phyloP scores from a whole-genome alignment of 64 coral and sea anemone species.

The Dendrophyllia cribrosa region DNA sequence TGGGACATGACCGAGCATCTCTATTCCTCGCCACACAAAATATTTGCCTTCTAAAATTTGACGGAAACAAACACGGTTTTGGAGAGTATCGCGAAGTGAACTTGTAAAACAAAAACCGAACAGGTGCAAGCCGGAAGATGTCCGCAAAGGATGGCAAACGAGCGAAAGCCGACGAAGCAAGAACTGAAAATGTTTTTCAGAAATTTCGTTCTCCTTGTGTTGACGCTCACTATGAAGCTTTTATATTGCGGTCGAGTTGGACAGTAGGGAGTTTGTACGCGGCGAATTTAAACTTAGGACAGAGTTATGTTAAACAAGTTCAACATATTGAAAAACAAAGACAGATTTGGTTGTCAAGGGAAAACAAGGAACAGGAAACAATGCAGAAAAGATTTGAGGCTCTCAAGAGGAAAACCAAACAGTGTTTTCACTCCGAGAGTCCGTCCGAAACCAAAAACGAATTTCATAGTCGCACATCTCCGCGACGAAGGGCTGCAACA shows the following conservation, averaged over 20 bases:
- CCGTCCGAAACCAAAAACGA: background rate
- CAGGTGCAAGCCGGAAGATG: background rate
- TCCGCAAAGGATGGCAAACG: background rate
- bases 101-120: background rate
- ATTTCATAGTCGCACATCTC: background rate
- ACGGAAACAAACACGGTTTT: background rate
- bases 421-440: background rate
- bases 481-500: constrained; percentile 2
- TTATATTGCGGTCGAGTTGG: constrained; percentile 81
- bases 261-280: constrained; percentile 87
- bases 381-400: constrained; percentile 63
- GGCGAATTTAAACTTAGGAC: constrained; percentile 83
- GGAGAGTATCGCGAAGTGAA: too few relatives aligned
- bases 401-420: constrained; percentile 29
- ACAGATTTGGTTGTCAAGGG: constrained; percentile 72
- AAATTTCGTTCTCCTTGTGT: constrained; percentile 80
- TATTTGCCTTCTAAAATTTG: background rate
- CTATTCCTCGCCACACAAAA: too few relatives aligned
- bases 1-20: too few relatives aligned
- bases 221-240: constrained; percentile 88
- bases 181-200: background rate
- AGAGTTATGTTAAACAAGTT: constrained; percentile 82
- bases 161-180: background rate
- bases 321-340: constrained; percentile 73
- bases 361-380: constrained; percentile 77